Percentiles rank a stretch among this genome's conserved stretches.
These are phyloP conservation scores for Ammospiza nelsoni DNA, from an alignment of 2,113 vertebrate genomes.

Conservation along the genomic window DNA sequence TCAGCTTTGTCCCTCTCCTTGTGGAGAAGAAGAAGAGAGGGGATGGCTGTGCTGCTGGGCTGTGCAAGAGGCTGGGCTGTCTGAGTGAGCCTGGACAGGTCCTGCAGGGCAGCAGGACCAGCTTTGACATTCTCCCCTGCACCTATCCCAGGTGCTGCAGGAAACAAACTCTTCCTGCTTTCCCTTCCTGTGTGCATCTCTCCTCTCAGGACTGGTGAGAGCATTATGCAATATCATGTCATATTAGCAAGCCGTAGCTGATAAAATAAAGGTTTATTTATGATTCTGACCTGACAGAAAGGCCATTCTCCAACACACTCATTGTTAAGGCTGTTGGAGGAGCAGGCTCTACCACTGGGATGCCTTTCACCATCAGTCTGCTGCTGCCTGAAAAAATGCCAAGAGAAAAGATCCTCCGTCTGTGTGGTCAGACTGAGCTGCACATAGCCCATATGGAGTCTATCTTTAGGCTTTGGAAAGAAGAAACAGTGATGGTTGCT, in stretches of 20 bases:
- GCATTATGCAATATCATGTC: background rate
- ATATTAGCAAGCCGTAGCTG: background rate
- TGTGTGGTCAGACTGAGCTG: background rate
- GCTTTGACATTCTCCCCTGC: background rate
- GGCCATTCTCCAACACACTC: background rate
- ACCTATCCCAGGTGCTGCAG: background rate
- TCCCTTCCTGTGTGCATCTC: background rate
- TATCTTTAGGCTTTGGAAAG: conserved; percentile 36
- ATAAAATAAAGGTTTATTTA: background rate
- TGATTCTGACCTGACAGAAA: background rate
- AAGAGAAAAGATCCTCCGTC: background rate
- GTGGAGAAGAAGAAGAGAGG: background rate
- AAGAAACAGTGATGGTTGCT: background rate
- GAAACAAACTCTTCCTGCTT: background rate
- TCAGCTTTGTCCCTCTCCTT: background rate
- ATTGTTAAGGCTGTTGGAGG: background rate
- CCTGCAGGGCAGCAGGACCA: background rate
- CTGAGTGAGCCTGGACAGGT: background rate
- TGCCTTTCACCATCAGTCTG: background rate
- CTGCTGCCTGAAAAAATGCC: background rate
- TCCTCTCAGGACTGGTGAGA: background rate
- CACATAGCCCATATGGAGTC: conserved; percentile 22
- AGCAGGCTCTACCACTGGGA: background rate
- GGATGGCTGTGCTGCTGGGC: background rate
- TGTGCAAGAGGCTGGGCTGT: background rate